Percentiles rank a stretch among this genome's conserved stretches.
phyloP scores from a whole-genome alignment of 2,888 invertebrate species.

The Amblyteles armatorius region DNA sequence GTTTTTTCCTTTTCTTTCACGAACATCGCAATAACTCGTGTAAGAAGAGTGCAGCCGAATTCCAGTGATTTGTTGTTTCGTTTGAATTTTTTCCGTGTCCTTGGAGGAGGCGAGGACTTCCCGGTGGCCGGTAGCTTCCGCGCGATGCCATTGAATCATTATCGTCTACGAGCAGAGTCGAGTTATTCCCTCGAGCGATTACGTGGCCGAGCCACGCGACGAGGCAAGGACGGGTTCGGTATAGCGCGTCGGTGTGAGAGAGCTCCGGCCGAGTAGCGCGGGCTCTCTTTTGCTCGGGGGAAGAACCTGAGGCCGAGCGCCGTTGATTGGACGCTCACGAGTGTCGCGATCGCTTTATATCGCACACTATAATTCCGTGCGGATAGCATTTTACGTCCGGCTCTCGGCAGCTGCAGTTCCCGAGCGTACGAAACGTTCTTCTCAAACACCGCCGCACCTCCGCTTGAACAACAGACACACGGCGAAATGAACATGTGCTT shows the following conservation, averaged over 20 bases:
- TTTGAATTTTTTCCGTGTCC: background rate
- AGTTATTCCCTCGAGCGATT: slow-evolving; percentile 52
- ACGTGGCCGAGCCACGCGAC: slow-evolving; percentile 37
- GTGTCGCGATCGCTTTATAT: slow-evolving; percentile 42
- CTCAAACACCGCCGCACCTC: no score
- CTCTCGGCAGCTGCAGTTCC: background rate
- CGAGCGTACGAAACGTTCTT: background rate
- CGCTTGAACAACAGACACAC: background rate
- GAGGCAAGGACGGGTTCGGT: slow-evolving; percentile 28
- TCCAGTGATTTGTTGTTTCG: background rate
- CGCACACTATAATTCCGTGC: slow-evolving; percentile 10
- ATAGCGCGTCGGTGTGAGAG: background rate
- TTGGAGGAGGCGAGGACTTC: slow-evolving; percentile 38
- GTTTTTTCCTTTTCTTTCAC: background rate
- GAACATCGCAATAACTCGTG: background rate
- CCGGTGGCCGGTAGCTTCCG: slow-evolving; percentile 28
- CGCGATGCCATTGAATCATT: slow-evolving; percentile 53
- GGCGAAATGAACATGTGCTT: background rate
- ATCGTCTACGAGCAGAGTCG: slow-evolving; percentile 38
- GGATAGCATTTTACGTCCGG: background rate
- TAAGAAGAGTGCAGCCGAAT: background rate
- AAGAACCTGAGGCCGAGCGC: slow-evolving; percentile 41
- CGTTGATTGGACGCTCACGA: slow-evolving; percentile 37
- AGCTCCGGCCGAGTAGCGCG: background rate
- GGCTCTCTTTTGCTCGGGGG: slow-evolving; percentile 38